These are phyloP conservation scores for Agelaius tricolor DNA, from an alignment of 2,113 vertebrate species.

Conservation along the genomic window DNA sequence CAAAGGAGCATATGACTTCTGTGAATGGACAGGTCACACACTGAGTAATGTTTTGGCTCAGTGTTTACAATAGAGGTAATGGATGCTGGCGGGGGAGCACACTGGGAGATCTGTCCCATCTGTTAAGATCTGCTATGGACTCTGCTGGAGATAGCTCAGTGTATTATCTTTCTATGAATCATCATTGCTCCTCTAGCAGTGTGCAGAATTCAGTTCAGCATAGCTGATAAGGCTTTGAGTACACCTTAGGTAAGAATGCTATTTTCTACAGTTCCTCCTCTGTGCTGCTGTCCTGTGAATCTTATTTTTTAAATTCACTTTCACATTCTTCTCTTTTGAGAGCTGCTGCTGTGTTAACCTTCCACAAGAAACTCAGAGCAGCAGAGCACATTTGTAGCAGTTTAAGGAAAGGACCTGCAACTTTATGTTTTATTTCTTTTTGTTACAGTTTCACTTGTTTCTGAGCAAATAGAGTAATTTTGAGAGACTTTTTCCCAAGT, in stretches of 20 bases:
- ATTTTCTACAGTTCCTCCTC: slow-evolving; percentile 23
- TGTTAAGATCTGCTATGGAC: slow-evolving; percentile 25
- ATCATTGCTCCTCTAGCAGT: slow-evolving; percentile 13
- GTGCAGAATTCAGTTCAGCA: slow-evolving; percentile 5
- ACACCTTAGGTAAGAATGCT: slow-evolving; percentile 34
- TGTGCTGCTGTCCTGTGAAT: background rate
- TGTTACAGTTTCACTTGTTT: background rate
- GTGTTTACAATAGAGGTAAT: slow-evolving; percentile 44
- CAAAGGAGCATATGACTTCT: slow-evolving; percentile 66
- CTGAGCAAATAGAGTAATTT: background rate
- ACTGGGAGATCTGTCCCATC: slow-evolving; percentile 48
- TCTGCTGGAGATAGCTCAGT: background rate
- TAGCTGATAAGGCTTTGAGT: background rate
- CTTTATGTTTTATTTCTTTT: background rate
- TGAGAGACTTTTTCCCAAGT: background rate
- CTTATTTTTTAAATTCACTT: background rate
- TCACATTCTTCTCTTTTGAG: background rate
- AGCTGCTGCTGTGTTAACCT: background rate
- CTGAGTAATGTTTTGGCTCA: slow-evolving; percentile 62
- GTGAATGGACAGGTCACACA: slow-evolving; percentile 62
- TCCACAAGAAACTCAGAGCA: background rate
- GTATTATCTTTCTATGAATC: slow-evolving; percentile 62
- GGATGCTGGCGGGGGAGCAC: slow-evolving; percentile 47
- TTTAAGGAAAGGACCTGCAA: background rate
- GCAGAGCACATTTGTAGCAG: background rate